These are phyloP conservation scores for Acanthosoma haemorrhoidale DNA, from an alignment of 2,888 invertebrate genomes.

Conservation along the genomic window DNA sequence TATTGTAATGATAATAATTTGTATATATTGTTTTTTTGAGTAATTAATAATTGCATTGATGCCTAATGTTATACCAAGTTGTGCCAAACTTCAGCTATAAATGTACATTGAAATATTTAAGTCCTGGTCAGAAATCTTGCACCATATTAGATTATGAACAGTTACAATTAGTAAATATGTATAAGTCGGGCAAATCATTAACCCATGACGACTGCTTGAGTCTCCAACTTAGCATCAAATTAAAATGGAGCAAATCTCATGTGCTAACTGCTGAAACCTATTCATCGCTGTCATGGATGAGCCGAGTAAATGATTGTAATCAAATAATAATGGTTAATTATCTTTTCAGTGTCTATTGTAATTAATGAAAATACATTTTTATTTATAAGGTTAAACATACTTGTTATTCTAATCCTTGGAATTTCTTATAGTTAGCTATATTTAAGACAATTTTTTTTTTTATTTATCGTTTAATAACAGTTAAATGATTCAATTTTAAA, in stretches of 20 bases:
- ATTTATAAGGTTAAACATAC: constrained; percentile 11
- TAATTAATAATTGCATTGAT: background rate
- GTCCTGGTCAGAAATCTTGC: background rate
- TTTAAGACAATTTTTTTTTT: too few species aligned
- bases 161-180: background rate
- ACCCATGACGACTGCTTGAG: background rate
- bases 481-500: too few species aligned
- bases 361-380: constrained; percentile 7
- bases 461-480: too few species aligned
- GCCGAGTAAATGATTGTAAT: background rate
- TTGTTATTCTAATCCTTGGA: too few species aligned
- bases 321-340: constrained; percentile 1
- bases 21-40: constrained; percentile 3
- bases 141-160: background rate
- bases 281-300: background rate
- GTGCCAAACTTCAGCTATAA: constrained; percentile 17
- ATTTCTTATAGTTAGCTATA: too few species aligned
- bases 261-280: background rate
- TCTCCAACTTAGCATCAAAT: background rate
- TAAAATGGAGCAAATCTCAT: background rate
- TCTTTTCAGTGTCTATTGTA: background rate
- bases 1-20: constrained; percentile 11
- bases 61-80: constrained; percentile 1
- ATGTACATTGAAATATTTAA: background rate
- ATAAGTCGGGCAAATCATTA: too few species aligned